Evolutionary conservation across 2,113 vertebrate genomes (phyloP), one percentile per base, ranked within the genome.

Genomic region (Gymnarchus niloticus): DNA sequence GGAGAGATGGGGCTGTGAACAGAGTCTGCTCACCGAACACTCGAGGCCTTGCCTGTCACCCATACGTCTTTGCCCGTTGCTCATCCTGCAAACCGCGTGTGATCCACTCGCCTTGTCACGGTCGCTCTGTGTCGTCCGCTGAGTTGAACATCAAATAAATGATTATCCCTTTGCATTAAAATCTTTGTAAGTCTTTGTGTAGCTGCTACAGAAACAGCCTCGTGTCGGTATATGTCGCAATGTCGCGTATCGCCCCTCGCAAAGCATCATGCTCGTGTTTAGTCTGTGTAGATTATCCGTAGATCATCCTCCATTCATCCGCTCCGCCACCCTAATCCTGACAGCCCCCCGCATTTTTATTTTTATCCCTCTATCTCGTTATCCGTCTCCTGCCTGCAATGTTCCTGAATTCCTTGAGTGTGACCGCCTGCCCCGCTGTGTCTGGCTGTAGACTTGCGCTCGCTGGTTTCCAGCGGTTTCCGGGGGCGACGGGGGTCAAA

Each of bases 271-370:
- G 44, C 76, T 21, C 9, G 19, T 37, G 21, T 90, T 91, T 90
- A 90, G 90, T 87, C 80, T 85, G 85, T 89, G 89, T 54, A 85
- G 85, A 90, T 93, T 93, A 94, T 93, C 92, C 92, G 83, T 81
- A 89, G 92, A 93, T 94, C 91, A 93, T 93, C 92, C 91, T 84
- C 91, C 85, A 91, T 93, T 93, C 92, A 93, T 93, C 91, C 93
- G 88, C 91, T 93, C 91, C 91, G 92, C 92, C 92, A 92, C 87
- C 86, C 89, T 93, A 92, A 94, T 93, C 93, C 91, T 76, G 89
- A 92, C 93, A 93, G 91, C 89, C 91, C 88, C 86, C 56, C 52
- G 89, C 89, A 85, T 89, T 88, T 86, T 69, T 90, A 87, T 89
- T 85, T 84, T 83, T 82, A 12, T 88, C 83, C 85, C 83, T 87